A percentile compares a stretch with the other conserved stretches of the same genome.
These are phyloP conservation scores for Syngnathus rostellatus DNA, from an alignment of 2,797 vertebrate species.

Conservation along the genomic window DNA sequence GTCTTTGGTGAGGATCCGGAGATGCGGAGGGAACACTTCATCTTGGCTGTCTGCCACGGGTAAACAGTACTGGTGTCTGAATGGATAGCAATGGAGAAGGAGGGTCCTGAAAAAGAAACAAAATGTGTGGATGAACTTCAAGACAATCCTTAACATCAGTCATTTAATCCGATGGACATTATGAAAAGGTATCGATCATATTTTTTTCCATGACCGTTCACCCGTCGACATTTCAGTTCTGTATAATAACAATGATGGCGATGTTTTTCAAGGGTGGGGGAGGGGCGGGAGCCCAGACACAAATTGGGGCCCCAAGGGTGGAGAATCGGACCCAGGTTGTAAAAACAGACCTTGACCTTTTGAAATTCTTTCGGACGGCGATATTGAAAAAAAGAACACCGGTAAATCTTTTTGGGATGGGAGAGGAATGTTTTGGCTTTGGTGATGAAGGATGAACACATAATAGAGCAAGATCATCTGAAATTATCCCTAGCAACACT, in stretches of 20 bases:
- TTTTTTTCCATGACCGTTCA: not conserved
- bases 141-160: not conserved
- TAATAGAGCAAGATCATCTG: not conserved
- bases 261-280: not conserved
- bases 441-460: not conserved
- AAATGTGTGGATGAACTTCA: slow-evolving; percentile 1
- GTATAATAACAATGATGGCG: not conserved
- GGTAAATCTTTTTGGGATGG: slow-evolving; percentile 1
- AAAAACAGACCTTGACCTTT: slow-evolving; percentile 1
- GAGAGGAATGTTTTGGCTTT: slow-evolving; percentile 2
- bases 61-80: slow-evolving; percentile 75
- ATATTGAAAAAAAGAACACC: not conserved
- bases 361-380: not conserved
- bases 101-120: slow-evolving; percentile 59
- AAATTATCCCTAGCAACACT: not conserved
- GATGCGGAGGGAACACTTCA: slow-evolving; percentile 77
- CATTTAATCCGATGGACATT: not conserved
- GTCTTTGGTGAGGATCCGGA: slow-evolving; percentile 74
- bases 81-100: slow-evolving; percentile 76
- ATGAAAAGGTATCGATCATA: not conserved
- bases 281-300: not conserved
- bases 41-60: slow-evolving; percentile 81
- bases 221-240: no score
- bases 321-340: not conserved
- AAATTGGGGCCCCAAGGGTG: not conserved